Conservation (phyloP, 2,888 invertebrate species). For the Erebia palarica region DNA sequence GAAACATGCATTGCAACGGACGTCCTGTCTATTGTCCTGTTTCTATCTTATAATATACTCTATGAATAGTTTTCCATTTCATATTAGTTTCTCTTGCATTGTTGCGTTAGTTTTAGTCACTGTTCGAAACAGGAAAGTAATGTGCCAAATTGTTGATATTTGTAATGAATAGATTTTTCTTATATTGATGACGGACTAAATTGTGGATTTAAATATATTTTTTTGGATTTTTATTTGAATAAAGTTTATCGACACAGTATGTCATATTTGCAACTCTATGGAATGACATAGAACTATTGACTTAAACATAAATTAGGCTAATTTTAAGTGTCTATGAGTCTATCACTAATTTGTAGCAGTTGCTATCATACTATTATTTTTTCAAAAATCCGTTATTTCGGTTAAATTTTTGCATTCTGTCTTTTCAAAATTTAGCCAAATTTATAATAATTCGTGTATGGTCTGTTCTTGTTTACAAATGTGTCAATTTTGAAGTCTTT, state of each 20-base stretch:
- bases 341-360: too few relatives aligned
- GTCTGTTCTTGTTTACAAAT: too few relatives aligned
- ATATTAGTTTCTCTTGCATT: slow-evolving; percentile 41
- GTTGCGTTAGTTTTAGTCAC: slow-evolving; percentile 42
- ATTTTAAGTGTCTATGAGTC: not conserved
- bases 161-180: slow-evolving; percentile 47
- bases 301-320: not conserved
- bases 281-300: not conserved
- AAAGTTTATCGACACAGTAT: slow-evolving; percentile 22
- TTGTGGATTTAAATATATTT: slow-evolving; percentile 37
- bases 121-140: slow-evolving; percentile 45
- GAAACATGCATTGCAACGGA: slow-evolving; percentile 26
- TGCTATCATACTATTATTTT: too few relatives aligned
- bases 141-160: slow-evolving; percentile 79
- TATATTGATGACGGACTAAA: slow-evolving; percentile 37
- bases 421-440: too few relatives aligned
- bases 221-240: slow-evolving; percentile 28
- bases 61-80: not conserved
- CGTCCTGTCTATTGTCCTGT: slow-evolving; percentile 22
- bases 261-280: slow-evolving; percentile 5
- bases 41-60: slow-evolving; percentile 15
- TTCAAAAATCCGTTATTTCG: too few relatives aligned
- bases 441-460: too few relatives aligned
- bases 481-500: too few relatives aligned
- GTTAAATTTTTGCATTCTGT: too few relatives aligned